Base-by-base conservation (phyloP, 2,113 vertebrate genomes). In the Ictalurus furcatus region DNA sequence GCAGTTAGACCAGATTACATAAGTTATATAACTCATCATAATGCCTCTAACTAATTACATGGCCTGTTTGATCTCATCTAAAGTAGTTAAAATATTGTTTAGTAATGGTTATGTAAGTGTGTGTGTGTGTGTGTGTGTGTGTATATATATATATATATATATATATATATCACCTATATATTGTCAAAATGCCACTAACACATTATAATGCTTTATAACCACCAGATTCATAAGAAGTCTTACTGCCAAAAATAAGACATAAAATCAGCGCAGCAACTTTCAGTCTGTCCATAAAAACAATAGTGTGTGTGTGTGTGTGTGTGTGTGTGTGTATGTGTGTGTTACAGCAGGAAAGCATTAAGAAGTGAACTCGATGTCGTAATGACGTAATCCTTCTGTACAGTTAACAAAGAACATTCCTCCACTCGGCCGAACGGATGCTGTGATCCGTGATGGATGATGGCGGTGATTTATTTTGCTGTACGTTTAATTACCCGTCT, bases 371-470 rank as follows among this genome's bases (percentile, higher is more conserved):
- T 56, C 0, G 34, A 58, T 83, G 30, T 59, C 6, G 6, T 63
- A 8, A 61, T 82, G 80, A 59, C 4, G 80, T 59, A 19, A 59
- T 83, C n/a, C 58, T 61, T 30, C 56, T 83, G 1, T 40, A 37
- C 56, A 37, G 44, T 85, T 88, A 37, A 81, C 6, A 82, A 48
- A 92, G 80, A 9, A n/a, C 30, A 76, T 83, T 58, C 44, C 40
- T n/a, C 4, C 40, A 48, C 58, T 19, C 48, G 34, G 52, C 17
- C 2, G 30, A 16, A 1, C 54, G 30, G 48, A 17, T 76, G 85
- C 67, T 58, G n/a, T 58, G 85, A 59, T 83, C 52, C 63, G 54
- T 63, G 28, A 28, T 8, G 28, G 12, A 44, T 63, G 30, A 12
- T 37, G 69, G 13, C 19, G 67, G 30, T 74, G 54, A 44, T 59